Conservation (phyloP, 2,113 vertebrate species). For the Heloderma charlesbogerti region DNA sequence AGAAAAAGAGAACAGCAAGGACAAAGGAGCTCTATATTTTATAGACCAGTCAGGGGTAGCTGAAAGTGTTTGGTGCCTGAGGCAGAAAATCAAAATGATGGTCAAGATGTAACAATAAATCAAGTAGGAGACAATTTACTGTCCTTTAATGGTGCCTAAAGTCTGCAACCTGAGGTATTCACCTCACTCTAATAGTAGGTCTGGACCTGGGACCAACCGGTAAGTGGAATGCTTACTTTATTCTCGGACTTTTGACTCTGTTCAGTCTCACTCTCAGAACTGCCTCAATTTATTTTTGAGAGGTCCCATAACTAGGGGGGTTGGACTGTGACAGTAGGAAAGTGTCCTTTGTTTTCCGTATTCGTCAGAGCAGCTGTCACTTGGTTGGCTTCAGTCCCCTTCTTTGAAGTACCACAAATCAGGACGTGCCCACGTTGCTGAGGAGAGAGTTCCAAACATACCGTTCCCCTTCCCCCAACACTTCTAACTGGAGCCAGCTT, state of each 20-base stretch:
- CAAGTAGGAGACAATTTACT: neutral
- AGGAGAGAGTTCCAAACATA: neutral
- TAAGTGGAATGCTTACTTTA: neutral
- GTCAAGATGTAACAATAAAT: neutral
- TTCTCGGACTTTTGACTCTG: neutral
- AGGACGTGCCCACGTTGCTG: neutral
- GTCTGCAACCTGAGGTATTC: too few species aligned
- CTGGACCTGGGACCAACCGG: neutral
- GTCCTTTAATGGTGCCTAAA: neutral
- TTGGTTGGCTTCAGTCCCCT: neutral
- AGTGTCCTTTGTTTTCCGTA: neutral
- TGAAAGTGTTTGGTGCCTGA: neutral
- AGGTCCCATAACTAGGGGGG: neutral
- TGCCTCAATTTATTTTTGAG: neutral
- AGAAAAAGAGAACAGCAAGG: neutral
- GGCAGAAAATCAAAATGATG: neutral
- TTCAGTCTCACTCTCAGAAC: accelerated
- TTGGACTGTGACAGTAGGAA: neutral
- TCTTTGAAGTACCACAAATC: neutral
- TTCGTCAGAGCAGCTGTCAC: neutral
- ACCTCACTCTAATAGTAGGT: neutral
- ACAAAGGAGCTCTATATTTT: neutral
- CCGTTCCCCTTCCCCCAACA: neutral
- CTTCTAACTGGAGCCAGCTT: neutral
- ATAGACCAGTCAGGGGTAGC: neutral